These are phyloP conservation scores for Limnephilus lunatus DNA, from an alignment of 2,888 invertebrate genomes.

Conservation along the genomic window DNA sequence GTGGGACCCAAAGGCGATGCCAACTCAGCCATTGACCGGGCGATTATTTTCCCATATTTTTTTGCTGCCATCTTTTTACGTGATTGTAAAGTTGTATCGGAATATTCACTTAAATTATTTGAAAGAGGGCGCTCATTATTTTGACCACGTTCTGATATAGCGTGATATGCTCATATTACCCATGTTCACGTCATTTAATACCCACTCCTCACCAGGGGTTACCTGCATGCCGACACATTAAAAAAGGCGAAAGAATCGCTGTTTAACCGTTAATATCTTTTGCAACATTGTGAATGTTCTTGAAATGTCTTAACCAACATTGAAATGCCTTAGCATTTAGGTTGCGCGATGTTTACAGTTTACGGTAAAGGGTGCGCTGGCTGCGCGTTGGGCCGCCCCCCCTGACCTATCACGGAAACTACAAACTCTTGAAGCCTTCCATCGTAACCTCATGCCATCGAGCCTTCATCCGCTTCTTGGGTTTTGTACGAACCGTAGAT, in stretches of 20 bases:
- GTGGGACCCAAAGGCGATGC: too few relatives aligned
- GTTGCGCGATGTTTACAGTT: neutral
- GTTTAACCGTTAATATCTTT: neutral
- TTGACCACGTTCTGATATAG: too few relatives aligned
- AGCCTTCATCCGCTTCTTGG: neutral
- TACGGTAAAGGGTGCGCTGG: constrained; percentile 33
- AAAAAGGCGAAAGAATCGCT: neutral
- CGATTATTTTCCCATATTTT: too few relatives aligned
- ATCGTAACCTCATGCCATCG: neutral
- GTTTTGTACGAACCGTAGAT: neutral
- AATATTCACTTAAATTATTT: too few relatives aligned
- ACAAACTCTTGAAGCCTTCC: neutral
- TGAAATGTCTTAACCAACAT: neutral
- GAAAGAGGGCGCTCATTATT: too few relatives aligned
- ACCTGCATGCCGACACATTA: neutral
- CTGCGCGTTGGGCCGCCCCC: neutral
- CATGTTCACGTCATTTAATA: too few relatives aligned
- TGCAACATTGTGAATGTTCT: neutral
- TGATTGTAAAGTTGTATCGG: too few relatives aligned
- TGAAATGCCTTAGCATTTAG: constrained; percentile 14
- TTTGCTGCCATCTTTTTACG: too few relatives aligned
- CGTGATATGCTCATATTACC: too few relatives aligned
- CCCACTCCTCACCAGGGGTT: too few relatives aligned
- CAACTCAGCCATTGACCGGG: too few relatives aligned
- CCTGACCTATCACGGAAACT: constrained; percentile 41